Evolutionary conservation across 2,113 vertebrate genomes (phyloP).

Genomic region (Stegostoma tigrinum): DNA sequence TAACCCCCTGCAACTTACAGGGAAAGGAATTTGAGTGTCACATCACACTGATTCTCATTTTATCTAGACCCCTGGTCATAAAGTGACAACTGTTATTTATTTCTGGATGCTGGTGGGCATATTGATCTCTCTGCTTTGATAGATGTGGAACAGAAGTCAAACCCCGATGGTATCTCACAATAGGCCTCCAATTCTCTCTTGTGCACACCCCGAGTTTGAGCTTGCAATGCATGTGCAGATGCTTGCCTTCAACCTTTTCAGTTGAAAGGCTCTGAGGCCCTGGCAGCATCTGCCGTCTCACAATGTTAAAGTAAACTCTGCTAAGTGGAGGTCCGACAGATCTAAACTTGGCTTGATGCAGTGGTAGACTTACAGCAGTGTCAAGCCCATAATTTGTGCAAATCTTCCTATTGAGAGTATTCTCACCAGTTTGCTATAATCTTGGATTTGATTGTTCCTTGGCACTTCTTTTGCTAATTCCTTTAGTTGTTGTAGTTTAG

Average conservation of each 20-base stretch:
- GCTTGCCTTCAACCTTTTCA: background rate
- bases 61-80: background rate
- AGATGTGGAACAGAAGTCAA: background rate
- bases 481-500: background rate
- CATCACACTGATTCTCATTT: background rate
- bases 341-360: background rate
- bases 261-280: background rate
- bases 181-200: background rate
- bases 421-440: background rate
- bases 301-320: background rate
- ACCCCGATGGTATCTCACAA: background rate
- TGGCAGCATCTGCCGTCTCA: background rate
- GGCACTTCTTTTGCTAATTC: background rate
- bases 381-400: background rate
- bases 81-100: background rate
- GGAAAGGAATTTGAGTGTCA: background rate
- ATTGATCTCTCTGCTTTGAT: background rate
- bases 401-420: background rate
- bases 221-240: background rate
- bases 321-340: background rate
- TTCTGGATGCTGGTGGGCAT: background rate
- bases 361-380: background rate
- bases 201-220: background rate
- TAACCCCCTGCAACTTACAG: slow-evolving; percentile 22
- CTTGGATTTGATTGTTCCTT: background rate